phyloP scores from a whole-genome alignment of 2,113 vertebrate species.

The Sinosuthora webbiana region DNA sequence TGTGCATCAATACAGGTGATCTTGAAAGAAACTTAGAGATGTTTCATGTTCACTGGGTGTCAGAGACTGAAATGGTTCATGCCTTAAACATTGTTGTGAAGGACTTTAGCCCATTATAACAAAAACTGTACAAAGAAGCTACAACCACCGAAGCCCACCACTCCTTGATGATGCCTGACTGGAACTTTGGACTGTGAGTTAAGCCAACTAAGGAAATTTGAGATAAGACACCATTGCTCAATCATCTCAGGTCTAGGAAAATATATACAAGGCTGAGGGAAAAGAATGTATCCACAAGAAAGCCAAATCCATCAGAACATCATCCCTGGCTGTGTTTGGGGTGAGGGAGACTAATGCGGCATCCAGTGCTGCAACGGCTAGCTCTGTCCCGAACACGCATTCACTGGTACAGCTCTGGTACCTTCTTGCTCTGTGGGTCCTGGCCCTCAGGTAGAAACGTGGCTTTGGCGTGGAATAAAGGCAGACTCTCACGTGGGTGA shows the following conservation, averaged over 20 bases:
- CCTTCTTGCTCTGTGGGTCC: too few species aligned
- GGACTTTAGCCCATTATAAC: not conserved
- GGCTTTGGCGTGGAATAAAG: too few species aligned
- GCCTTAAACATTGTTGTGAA: too few species aligned
- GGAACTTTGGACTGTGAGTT: not conserved
- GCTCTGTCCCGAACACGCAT: too few species aligned
- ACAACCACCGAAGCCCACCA: fast-evolving
- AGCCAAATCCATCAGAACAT: not conserved
- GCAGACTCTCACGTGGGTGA: too few species aligned
- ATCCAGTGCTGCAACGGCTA: too few species aligned
- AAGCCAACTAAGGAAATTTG: not conserved
- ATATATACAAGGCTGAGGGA: not conserved
- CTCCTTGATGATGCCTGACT: not conserved
- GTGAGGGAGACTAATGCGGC: too few species aligned
- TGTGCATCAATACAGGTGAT: not conserved
- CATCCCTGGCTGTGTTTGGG: not conserved
- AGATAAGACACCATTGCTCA: not conserved
- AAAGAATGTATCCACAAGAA: not conserved
- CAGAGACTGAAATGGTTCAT: not conserved
- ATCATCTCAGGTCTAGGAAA: not conserved
- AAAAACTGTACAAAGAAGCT: not conserved
- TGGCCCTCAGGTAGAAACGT: too few species aligned
- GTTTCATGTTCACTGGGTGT: not conserved
- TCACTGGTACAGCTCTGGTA: too few species aligned
- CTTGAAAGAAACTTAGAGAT: not conserved